Evolutionary conservation across 2,113 vertebrate species (phyloP).

Genomic region (Scartelaos histophorus): DNA sequence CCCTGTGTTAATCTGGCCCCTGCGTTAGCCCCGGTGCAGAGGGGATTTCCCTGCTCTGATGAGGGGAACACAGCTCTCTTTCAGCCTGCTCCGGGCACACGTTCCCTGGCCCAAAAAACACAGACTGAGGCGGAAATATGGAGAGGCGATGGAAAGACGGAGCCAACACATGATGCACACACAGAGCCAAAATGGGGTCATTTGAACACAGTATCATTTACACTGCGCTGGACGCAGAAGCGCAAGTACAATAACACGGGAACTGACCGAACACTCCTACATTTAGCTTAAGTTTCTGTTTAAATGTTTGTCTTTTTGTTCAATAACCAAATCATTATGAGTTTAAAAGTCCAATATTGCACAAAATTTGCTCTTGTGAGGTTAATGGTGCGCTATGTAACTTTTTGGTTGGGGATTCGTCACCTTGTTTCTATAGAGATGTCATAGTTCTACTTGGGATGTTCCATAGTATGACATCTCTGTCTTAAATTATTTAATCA

Average conservation of each 20-base stretch:
- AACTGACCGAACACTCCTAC: no score
- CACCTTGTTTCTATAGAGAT: no score
- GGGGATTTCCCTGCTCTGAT: conserved; percentile 61
- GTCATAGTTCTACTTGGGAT: no score
- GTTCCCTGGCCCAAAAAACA: conserved; percentile 45
- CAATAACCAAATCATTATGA: no score
- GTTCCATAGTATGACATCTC: no score
- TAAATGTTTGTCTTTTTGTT: no score
- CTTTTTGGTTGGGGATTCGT: no score
- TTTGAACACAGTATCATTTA: neutral
- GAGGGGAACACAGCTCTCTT: conserved; percentile 63
- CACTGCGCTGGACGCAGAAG: neutral
- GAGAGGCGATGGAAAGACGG: conserved; percentile 55
- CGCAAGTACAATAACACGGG: neutral
- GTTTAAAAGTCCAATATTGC: no score
- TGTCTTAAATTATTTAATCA: no score
- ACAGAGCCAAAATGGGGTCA: neutral
- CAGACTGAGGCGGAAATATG: conserved; percentile 59
- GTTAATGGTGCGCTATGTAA: no score
- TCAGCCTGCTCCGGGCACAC: conserved; percentile 40
- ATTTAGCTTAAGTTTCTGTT: no score
- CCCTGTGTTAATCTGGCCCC: neutral
- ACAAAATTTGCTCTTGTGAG: no score
- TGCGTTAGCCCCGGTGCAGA: neutral
- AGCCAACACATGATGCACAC: conserved; percentile 18